Base-by-base conservation (phyloP, 1,140 invertebrate genomes). In the Cardiocondyla obscurior region DNA sequence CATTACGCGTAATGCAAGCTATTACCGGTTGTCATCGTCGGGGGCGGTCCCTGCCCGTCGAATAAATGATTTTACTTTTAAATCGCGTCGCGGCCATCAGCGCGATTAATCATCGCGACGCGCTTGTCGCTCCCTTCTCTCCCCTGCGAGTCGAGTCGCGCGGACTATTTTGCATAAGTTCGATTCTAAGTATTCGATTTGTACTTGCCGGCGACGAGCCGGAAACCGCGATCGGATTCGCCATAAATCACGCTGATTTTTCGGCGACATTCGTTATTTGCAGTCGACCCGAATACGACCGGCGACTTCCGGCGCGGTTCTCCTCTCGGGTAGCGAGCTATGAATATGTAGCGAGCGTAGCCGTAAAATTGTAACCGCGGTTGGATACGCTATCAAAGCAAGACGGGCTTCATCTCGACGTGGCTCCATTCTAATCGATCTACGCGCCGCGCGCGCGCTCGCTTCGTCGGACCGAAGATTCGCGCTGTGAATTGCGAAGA, bases 11-110 rank as follows among this genome's bases (percentile, higher is more conserved):
- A 79, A 79, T 79, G 62, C 36, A 79, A 12, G 74, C 74, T 79
- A 79, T 79, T 79, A 79, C 74, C 74, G 74, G 74, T 79, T 79
- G 73, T 77, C 72, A 79, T 79, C 67, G 77, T 22, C 28, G n/a
- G 22, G n/a, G n/a, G n/a, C n/a, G n/a, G 16, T 8, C 14, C 70
- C 49, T 8, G 3, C 19, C n/a, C 39, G 42, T 69, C 74, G 46
- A 67, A 79, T 79, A 79, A 79, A 79, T 79, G 74, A 79, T 79
- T 79, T 79, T 67, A 79, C 74, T 79, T 67, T 79, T 79, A 79
- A 67, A 79, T 79, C 74, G 62, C 33, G 7, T 3, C 60, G 25
- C 55, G 36, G 10, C 57, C 53, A 42, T 30, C 70, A 46, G 33
- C 72, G 74, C 62, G 74, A 79, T 79, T 79, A 79, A 79, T 79